phyloP scores from a whole-genome alignment of 2,888 invertebrate genomes.

The Drosophila tripunctata region DNA sequence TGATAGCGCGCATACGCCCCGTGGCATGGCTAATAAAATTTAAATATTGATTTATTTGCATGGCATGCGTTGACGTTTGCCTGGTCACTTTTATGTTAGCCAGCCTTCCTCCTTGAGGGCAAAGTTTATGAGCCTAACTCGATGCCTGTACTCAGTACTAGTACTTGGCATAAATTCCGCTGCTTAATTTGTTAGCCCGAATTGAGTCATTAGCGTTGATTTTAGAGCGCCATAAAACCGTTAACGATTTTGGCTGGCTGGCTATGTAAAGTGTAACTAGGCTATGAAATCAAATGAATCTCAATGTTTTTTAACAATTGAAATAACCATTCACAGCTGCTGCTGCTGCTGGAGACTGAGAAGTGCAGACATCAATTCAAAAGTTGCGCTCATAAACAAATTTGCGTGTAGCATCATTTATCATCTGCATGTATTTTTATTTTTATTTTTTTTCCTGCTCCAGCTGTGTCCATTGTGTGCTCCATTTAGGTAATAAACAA shows the following conservation, averaged over 20 bases:
- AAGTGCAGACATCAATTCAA: constrained; percentile 51
- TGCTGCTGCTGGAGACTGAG: constrained; percentile 7
- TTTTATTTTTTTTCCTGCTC: not conserved
- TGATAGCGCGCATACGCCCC: constrained; percentile 58
- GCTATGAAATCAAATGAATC: constrained; percentile 1
- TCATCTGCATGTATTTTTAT: constrained; percentile 33
- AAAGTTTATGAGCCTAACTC: constrained; percentile 52
- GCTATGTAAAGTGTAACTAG: constrained; percentile 1
- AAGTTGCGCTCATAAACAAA: constrained; percentile 64
- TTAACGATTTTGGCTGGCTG: constrained; percentile 47
- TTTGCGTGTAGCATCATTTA: constrained; percentile 70
- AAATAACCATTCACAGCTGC: constrained; percentile 17
- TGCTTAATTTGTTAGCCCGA: constrained; percentile 54
- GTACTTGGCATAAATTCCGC: constrained; percentile 43
- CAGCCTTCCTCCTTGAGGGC: constrained; percentile 19
- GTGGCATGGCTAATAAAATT: constrained; percentile 49
- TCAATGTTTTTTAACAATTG: constrained; percentile 16
- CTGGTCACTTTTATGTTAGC: constrained; percentile 32
- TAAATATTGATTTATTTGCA: constrained; percentile 59
- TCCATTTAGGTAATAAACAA: constrained; percentile 47
- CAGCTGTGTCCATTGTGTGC: constrained; percentile 59
- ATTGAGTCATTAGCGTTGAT: constrained; percentile 70
- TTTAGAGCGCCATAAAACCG: constrained; percentile 61
- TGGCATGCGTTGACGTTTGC: constrained; percentile 8
- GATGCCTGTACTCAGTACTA: not conserved